Evolutionary conservation across 2,888 invertebrate species (phyloP).

Genomic region (Caenorhabditis panamensis): DNA sequence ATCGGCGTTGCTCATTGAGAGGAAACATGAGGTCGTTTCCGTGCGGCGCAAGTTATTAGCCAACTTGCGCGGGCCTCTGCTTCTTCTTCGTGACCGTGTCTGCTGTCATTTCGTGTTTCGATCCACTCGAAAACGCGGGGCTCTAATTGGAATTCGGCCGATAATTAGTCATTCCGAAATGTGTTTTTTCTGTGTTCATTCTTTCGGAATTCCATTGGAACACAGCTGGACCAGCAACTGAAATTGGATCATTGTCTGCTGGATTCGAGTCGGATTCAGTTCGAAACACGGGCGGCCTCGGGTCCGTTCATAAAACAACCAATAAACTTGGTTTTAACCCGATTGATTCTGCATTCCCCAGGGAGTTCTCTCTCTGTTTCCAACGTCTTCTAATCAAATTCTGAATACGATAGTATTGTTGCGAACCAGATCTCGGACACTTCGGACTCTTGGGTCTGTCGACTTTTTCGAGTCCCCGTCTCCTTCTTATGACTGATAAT

Average conservation of each 20-base stretch:
- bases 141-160: not conserved
- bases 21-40: conserved; percentile 16
- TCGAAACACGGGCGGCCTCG: not conserved
- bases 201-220: not conserved
- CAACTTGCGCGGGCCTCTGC: not conserved
- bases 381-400: conserved; percentile 7
- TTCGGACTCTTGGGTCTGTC: not conserved
- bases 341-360: not conserved
- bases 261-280: not conserved
- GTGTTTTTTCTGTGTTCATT: conserved; percentile 1
- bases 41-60: conserved; percentile 12
- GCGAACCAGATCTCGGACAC: too few relatives aligned
- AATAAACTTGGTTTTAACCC: conserved; percentile 5
- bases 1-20: conserved; percentile 4
- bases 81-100: not conserved
- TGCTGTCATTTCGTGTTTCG: not conserved
- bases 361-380: not conserved
- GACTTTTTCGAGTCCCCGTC: too few relatives aligned
- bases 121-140: not conserved
- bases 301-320: not conserved
- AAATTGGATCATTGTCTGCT: conserved; percentile 2
- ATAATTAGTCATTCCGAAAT: conserved; percentile 5
- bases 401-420: conserved; percentile 11
- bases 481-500: conserved; percentile 8
- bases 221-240: not conserved